phyloP scores from a whole-genome alignment of 2,888 invertebrate species.

The Pristionchus mayeri region DNA sequence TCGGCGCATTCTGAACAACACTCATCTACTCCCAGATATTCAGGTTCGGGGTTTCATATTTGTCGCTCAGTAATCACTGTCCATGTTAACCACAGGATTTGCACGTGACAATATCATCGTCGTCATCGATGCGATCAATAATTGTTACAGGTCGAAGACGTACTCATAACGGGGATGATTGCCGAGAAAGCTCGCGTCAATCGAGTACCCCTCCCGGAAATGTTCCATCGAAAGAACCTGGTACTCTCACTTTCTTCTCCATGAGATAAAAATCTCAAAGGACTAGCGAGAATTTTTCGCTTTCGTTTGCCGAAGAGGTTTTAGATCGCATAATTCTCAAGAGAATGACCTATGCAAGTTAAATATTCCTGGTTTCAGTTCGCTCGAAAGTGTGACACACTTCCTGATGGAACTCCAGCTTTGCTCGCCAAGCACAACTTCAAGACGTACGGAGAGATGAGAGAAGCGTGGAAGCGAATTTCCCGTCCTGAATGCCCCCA shows the following conservation, averaged over 20 bases:
- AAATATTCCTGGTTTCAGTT: neutral
- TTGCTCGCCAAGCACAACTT: neutral
- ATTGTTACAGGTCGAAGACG: constrained; percentile 24
- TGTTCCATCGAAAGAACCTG: constrained; percentile 2
- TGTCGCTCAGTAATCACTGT: too few species aligned
- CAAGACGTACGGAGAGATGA: neutral
- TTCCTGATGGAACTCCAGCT: neutral
- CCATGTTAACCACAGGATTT: neutral
- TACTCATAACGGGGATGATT: constrained; percentile 28
- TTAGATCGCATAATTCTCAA: neutral
- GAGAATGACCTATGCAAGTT: too few species aligned
- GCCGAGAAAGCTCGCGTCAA: neutral
- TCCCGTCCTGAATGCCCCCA: neutral
- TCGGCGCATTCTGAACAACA: neutral
- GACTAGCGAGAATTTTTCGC: too few species aligned
- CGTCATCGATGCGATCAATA: neutral
- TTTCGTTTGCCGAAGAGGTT: neutral
- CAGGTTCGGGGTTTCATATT: neutral
- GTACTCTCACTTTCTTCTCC: neutral
- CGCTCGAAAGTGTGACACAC: neutral
- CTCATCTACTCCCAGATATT: neutral
- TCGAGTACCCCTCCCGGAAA: neutral
- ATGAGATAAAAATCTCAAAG: neutral
- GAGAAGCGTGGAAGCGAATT: neutral
- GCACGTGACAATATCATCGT: neutral